Evolutionary conservation across 2,888 invertebrate genomes (phyloP).

Genomic region (Diabrotica balteata): DNA sequence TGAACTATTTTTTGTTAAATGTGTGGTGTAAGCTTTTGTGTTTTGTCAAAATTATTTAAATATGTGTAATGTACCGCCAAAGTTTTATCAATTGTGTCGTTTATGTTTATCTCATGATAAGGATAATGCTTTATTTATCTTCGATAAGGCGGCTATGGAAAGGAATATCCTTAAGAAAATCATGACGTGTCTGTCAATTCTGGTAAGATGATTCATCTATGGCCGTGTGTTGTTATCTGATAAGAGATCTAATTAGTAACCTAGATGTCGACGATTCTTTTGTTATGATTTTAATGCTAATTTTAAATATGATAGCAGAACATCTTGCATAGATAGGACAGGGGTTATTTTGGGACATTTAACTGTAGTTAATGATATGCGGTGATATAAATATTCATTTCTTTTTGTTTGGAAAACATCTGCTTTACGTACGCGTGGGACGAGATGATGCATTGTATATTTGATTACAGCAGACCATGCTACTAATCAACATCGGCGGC

Average conservation of each 20-base stretch:
- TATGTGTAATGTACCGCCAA: constrained; percentile 88
- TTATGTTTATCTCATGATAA: constrained; percentile 80
- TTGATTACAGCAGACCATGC: constrained; percentile 53
- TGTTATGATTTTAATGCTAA: constrained; percentile 39
- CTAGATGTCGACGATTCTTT: constrained; percentile 41
- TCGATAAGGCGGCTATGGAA: constrained; percentile 77
- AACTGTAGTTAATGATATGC: constrained; percentile 39
- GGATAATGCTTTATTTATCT: constrained; percentile 76
- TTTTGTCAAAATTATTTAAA: constrained; percentile 63
- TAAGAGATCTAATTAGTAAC: constrained; percentile 38
- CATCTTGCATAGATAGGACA: constrained; percentile 48
- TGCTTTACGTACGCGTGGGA: constrained; percentile 47
- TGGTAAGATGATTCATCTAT: constrained; percentile 69
- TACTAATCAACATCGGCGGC: constrained; percentile 31
- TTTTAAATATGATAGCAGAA: constrained; percentile 41
- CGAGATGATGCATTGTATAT: constrained; percentile 49
- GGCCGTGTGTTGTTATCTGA: constrained; percentile 17
- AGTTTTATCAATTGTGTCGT: constrained; percentile 93
- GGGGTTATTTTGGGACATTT: constrained; percentile 49
- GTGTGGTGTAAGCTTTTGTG: constrained; percentile 56
- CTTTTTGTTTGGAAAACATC: constrained; percentile 51
- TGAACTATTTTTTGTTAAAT: constrained; percentile 55
- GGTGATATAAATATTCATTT: constrained; percentile 54
- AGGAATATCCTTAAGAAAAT: constrained; percentile 67
- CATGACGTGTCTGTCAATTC: constrained; percentile 80